Evolutionary conservation across 1,140 invertebrate genomes (phyloP), one percentile per base, ranked within the genome.

Genomic region (Maconellicoccus hirsutus): DNA sequence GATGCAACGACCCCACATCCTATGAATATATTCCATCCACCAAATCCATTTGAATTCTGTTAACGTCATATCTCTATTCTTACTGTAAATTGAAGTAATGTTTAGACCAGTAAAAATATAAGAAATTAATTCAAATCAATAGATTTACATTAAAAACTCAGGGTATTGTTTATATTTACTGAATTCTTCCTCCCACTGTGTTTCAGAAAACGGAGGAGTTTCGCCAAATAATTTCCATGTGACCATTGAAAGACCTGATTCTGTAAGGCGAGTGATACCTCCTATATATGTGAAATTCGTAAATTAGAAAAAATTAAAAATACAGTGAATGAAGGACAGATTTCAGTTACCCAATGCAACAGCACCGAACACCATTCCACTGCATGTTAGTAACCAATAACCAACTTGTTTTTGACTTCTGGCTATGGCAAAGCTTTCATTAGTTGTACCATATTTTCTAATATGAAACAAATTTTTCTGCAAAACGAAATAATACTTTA

Each of bases 231-330:
- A 86, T 80, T 91, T 91, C 98, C 98, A 99, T 70, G 94, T 93
- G 6, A 98, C 96, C 96, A 99, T 99, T 0, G 95, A 98, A 26
- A 99, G 82, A 0, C 98, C 98, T 1, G 96, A 98, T 80, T 99
- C 96, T 25, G 98, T 99, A 52, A 99, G 82, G 76, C 96, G 82
- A 75, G 90, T 93, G 21, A 94, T 84, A 27, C 92, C 92, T 74
- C 92, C 91, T 66, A 66, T 12, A 66, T 7, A 59, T 92, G 75
- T 8, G 75, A 69, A 74, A 71, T 63, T 16, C 23, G 71, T 27
- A 33, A 6, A 42, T 16, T 33, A 10, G 26, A 25, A 69, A 26
- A 25, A 19, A 39, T n/a, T n/a, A n/a, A n/a, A n/a, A n/a, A n/a
- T n/a, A n/a, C n/a, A n/a, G n/a, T 16, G 42, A 52, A 14, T 52